Evolutionary conservation across 2,888 invertebrate genomes (phyloP), one percentile per base, ranked within the genome.

Genomic region (Drosophila aldrichi): DNA sequence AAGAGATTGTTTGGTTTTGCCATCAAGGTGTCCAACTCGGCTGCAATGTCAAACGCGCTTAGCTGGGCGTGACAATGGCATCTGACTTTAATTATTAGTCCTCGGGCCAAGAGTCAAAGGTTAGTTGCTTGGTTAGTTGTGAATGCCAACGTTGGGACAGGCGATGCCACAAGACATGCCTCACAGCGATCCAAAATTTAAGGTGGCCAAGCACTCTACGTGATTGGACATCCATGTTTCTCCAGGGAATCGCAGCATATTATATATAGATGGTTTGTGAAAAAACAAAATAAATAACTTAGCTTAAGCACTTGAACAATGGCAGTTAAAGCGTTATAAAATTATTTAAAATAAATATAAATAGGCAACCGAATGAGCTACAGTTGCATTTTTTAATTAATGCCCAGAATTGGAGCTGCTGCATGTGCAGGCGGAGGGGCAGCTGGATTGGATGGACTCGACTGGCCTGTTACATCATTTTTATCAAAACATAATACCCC

Each of bases 1-100:
- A 78, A 77, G 70, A 80, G 69, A 80, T 73, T 77, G 81, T 65
- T 65, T 80, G 70, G 56, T 57, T 64, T 67, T 73, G 51, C 56
- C 79, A 63, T 72, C 74, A 82, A 85, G 86, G 86, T 83, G 82
- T 74, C 72, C 80, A 64, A 44, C 54, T 40, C 12, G 56, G 69
- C 65, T 40, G 77, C 81, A 76, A 66, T 76, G 72, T 70, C 71
- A 69, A 77, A 70, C 48, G 68, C 66, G 74, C 63, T 64, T 38
- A 55, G 60, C 34, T 74, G 60, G 67, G 72, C 70, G 69, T 74
- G 74, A 70, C 72, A 70, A 67, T 68, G 70, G 56, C 69, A 69
- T 77, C 59, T 68, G 70, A 59, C 63, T 62, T 70, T 74, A 77
- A 77, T 86, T 81, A 83, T 83, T 77, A 70, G 70, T 71, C 63